Conservation (phyloP, 2,113 vertebrate species). For the Gobiocypris rarus region DNA sequence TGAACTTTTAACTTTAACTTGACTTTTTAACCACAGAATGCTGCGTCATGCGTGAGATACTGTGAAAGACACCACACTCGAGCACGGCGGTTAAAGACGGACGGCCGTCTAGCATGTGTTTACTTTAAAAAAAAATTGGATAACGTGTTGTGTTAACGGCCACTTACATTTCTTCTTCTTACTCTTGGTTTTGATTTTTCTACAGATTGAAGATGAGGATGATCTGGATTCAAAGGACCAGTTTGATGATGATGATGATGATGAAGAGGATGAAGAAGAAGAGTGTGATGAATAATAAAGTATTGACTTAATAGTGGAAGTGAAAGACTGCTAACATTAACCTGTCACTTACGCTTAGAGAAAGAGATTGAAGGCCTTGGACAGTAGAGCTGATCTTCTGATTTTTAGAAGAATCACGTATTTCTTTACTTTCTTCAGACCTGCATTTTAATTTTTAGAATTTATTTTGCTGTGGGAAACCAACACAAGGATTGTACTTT, state of each 20-base stretch:
- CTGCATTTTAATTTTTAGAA: conserved; percentile 20
- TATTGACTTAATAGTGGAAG: conserved; percentile 4
- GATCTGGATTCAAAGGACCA: conserved; percentile 77
- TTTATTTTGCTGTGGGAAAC: not conserved
- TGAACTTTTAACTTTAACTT: too few species aligned
- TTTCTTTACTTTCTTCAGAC: not conserved
- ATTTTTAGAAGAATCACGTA: conserved; percentile 2
- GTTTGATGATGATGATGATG: conserved; percentile 74
- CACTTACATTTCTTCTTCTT: not conserved
- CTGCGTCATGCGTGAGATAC: too few species aligned
- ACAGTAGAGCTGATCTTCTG: not conserved
- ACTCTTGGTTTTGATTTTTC: conserved; percentile 34
- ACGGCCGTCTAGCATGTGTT: too few species aligned
- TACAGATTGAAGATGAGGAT: conserved; percentile 80
- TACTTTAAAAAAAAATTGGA: not conserved
- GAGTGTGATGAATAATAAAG: conserved; percentile 59
- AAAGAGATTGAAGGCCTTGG: conserved; percentile 6
- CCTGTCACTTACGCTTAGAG: not conserved
- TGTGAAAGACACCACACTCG: too few species aligned
- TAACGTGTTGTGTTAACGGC: too few species aligned
- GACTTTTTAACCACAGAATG: too few species aligned
- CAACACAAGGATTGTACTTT: not conserved
- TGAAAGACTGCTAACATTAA: conserved; percentile 21
- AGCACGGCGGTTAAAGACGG: too few species aligned
- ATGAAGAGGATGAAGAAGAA: conserved; percentile 67